Percentiles rank a stretch among this genome's conserved stretches.
Evolutionary conservation across 2,797 vertebrate species (phyloP).

Genomic region (Avahi laniger): DNA sequence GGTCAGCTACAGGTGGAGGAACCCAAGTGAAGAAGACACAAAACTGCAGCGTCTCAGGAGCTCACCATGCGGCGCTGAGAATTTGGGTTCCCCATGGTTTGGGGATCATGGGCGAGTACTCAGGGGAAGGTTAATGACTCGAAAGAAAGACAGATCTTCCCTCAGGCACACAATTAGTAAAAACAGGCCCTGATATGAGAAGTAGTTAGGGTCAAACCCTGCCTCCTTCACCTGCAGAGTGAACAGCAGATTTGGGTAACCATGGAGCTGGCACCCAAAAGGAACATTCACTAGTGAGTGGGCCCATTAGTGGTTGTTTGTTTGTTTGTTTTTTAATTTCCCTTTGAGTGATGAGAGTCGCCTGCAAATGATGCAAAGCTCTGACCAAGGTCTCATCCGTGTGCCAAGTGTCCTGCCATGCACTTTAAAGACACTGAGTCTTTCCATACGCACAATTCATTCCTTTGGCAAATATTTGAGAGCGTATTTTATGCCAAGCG

Average conservation of each 20-base stretch:
- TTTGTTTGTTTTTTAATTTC: background rate
- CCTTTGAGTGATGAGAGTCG: background rate
- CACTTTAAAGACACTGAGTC: background rate
- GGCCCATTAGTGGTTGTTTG: background rate
- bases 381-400: background rate
- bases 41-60: rapidly evolving
- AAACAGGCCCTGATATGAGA: background rate
- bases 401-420: background rate
- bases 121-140: background rate
- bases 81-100: background rate
- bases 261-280: background rate
- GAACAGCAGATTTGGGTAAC: background rate
- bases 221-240: background rate
- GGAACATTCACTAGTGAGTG: background rate
- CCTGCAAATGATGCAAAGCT: background rate
- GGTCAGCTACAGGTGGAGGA: background rate
- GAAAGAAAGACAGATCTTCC: background rate
- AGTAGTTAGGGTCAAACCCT: background rate
- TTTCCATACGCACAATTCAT: background rate
- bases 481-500: background rate
- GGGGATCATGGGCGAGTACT: background rate
- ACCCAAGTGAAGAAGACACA: background rate
- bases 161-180: background rate
- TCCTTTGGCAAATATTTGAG: background rate
- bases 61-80: background rate